These are phyloP conservation scores for Pseudanteris insignis DNA, from an alignment of 2,888 invertebrate genomes.

Conservation along the genomic window DNA sequence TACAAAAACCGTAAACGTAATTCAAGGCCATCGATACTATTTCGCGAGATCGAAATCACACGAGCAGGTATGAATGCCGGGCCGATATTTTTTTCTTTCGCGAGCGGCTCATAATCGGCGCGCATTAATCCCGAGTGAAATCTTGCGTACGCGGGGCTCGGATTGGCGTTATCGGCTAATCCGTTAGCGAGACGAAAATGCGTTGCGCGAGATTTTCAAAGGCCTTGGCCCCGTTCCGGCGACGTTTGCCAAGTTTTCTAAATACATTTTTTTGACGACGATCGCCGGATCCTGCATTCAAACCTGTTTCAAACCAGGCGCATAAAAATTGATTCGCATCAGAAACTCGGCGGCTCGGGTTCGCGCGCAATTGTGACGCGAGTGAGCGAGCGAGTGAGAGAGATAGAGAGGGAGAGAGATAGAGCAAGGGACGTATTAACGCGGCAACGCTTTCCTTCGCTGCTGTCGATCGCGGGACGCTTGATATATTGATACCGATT, in stretches of 20 bases:
- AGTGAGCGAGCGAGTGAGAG: no score
- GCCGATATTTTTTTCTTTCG: conserved; percentile 1
- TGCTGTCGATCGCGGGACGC: no score
- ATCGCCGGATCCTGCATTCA: no score
- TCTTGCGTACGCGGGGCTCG: conserved; percentile 5
- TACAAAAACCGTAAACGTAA: conserved; percentile 21
- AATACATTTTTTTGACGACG: background rate
- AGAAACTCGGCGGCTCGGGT: no score
- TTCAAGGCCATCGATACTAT: conserved; percentile 12
- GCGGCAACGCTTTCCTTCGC: no score
- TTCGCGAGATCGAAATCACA: conserved; percentile 15
- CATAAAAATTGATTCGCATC: no score
- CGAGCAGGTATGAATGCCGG: conserved; percentile 22
- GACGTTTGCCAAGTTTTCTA: conserved; percentile 15
- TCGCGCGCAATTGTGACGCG: no score
- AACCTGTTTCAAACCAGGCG: no score
- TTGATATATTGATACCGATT: no score
- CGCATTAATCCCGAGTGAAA: conserved; percentile 25
- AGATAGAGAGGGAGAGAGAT: no score
- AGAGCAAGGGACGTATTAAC: no score
- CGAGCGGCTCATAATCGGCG: conserved; percentile 17
- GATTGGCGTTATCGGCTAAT: conserved; percentile 14
- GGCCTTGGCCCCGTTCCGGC: conserved; percentile 38
- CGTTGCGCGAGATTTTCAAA: conserved; percentile 41
- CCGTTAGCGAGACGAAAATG: conserved; percentile 12